A percentile compares a stretch with the other conserved stretches of the same genome.
These are phyloP conservation scores for Papilio xuthus DNA, from an alignment of 1,140 invertebrate genomes.

Conservation along the genomic window DNA sequence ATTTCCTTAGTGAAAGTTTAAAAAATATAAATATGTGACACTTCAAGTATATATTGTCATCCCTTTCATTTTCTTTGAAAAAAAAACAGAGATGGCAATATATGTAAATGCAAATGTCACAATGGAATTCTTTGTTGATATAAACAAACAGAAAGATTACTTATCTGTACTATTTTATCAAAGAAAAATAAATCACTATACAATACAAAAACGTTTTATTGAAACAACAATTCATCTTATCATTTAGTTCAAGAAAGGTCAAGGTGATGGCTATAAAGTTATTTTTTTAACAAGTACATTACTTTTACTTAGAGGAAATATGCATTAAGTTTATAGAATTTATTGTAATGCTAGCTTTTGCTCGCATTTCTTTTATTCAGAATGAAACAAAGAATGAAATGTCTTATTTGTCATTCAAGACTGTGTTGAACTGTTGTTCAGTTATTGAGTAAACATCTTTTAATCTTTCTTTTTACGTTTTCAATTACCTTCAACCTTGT, in stretches of 20 bases:
- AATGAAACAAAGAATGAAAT: no score
- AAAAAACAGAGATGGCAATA: background rate
- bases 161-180: background rate
- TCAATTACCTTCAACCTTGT: no score
- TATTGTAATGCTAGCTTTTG: no score
- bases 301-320: background rate
- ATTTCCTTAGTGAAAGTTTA: background rate
- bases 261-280: background rate
- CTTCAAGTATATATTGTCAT: no score
- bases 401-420: no score
- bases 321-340: no score
- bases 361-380: no score
- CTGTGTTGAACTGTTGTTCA: no score
- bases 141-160: background rate
- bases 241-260: background rate
- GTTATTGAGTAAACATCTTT: no score
- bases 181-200: background rate
- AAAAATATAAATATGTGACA: background rate
- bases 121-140: background rate
- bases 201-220: background rate
- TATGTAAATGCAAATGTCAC: background rate
- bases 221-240: background rate
- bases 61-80: no score
- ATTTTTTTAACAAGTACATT: background rate
- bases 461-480: no score